Conservation (phyloP, 2,888 invertebrate genomes). For the Trachelus stipa region DNA sequence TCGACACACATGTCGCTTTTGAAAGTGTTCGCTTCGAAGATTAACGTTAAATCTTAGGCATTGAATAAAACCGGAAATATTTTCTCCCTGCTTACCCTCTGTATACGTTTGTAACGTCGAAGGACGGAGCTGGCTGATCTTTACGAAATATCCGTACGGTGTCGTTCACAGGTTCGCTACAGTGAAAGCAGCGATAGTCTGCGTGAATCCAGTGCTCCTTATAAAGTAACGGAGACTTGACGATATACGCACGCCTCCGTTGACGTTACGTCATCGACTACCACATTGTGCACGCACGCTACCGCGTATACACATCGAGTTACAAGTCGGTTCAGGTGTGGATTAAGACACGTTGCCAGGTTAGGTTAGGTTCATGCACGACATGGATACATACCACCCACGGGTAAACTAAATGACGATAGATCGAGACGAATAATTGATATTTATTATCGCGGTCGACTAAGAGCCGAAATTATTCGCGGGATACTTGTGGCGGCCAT, state of each 20-base stretch:
- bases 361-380: neutral
- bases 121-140: neutral
- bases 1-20: neutral
- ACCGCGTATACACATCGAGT: neutral
- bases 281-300: neutral
- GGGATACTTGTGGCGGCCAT: neutral
- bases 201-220: constrained; percentile 50
- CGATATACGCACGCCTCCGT: constrained; percentile 49
- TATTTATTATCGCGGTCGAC: neutral
- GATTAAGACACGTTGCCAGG: neutral
- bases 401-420: neutral
- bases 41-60: neutral
- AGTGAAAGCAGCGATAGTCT: neutral
- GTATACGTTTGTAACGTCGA: neutral
- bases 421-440: neutral
- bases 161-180: neutral
- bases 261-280: constrained; percentile 53
- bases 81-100: neutral
- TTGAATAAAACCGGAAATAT: neutral
- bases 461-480: neutral
- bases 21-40: neutral
- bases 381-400: neutral
- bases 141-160: neutral
- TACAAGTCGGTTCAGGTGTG: neutral
- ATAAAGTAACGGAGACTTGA: constrained; percentile 56